Percentiles rank a stretch among this genome's conserved stretches.
phyloP scores from a whole-genome alignment of 1,140 invertebrate genomes.

The Cotesia typhae region DNA sequence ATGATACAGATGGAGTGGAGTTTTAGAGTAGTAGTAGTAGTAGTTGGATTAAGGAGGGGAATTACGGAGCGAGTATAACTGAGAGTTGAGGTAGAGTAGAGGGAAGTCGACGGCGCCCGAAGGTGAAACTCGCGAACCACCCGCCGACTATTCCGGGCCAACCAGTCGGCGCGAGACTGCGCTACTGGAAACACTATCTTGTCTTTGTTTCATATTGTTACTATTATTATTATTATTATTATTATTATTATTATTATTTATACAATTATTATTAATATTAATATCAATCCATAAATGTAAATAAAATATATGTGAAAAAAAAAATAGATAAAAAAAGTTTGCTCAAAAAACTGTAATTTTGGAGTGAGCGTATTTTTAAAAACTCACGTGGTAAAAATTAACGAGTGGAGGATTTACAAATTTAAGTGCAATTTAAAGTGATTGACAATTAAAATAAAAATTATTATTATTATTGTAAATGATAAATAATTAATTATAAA shows the following conservation, averaged over 20 bases:
- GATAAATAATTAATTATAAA: too few species aligned
- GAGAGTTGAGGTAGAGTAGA: slow-evolving; percentile 35
- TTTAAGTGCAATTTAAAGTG: too few species aligned
- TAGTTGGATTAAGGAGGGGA: slow-evolving; percentile 41
- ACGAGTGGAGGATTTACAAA: too few species aligned
- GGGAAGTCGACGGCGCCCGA: slow-evolving; percentile 46
- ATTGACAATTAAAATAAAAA: too few species aligned
- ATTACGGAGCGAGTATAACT: slow-evolving; percentile 7
- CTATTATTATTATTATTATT: slow-evolving; percentile 1
- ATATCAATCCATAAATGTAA: neutral
- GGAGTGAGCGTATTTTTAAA: too few species aligned
- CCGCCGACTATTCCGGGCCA: slow-evolving; percentile 46
- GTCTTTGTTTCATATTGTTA: slow-evolving; percentile 38
- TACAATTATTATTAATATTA: neutral
- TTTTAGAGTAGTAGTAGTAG: neutral
- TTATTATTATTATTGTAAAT: too few species aligned
- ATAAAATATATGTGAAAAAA: neutral
- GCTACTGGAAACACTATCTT: slow-evolving; percentile 57
- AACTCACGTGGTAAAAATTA: too few species aligned
- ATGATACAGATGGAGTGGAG: too few species aligned
- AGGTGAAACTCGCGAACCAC: slow-evolving; percentile 59
- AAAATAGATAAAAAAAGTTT: too few species aligned
- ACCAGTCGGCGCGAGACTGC: slow-evolving; percentile 65
- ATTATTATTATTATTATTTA: slow-evolving; percentile 14
- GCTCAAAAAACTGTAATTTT: too few species aligned